Base-by-base conservation (phyloP, 1,140 invertebrate genomes). In the Leptopilina clavipes region DNA sequence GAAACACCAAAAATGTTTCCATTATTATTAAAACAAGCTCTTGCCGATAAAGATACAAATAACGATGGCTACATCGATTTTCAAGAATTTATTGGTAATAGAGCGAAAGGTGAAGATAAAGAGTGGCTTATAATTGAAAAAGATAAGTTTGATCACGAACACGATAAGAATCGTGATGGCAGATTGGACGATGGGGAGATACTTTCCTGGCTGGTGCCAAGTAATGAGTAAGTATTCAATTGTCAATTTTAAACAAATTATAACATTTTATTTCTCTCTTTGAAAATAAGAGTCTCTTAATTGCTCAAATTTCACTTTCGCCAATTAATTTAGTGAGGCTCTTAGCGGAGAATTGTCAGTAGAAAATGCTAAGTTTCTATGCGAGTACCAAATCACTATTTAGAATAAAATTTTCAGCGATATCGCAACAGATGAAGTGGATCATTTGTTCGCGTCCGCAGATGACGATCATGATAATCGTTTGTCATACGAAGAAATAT, bases 1-100 rank as follows among this genome's bases (percentile, higher is more conserved):
- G 97, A 99, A 88, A 95, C 96, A 89, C 93, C 94, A 48, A 92
- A 94, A 83, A 99, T 99, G 98, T 92, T 96, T 82, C 93, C 94
- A 22, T 90, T 95, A 72, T 93, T 99, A 77, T 89, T 98, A 73
- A 92, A 95, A 83, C 96, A 97, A 88, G 96, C 95, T 0, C 90
- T 99, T 74, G 89, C 93, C 2, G 96, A 98, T 74, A 97, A 97
- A 88, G 98, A 99, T 90, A 91, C 81, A 37, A 94, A 99, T 89
- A 92, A 93, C 37, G 97, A 99, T 92, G 96, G 96, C 1, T 90
- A 89, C 77, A 93, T 98, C 56, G 93, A 93, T 90, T 97, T 77
- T 9, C 18, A 95, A 88, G 96, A 97, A 88, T 97, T 93, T 89
- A 86, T 97, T 73, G 95, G 95, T 3, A 93, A 94, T n/a, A 92